These are phyloP conservation scores for Holothuria leucospilota DNA, from an alignment of 53 echinoderm and acorn worm genomes.

Conservation along the genomic window DNA sequence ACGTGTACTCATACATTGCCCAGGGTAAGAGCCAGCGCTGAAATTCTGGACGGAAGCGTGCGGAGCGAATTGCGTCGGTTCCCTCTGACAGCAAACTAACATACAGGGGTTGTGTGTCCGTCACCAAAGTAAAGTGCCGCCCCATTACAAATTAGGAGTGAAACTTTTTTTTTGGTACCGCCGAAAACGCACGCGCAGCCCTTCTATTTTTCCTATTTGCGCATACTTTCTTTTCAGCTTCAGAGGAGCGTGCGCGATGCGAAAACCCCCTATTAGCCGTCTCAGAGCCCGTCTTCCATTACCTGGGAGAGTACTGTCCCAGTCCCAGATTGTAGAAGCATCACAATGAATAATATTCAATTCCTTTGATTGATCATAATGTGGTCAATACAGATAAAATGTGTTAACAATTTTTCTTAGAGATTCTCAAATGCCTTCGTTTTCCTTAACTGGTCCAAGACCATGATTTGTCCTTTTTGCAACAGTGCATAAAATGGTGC, in stretches of 20 bases:
- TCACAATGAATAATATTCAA: constrained; percentile 34
- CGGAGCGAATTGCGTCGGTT: constrained; percentile 16
- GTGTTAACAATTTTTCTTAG: constrained; percentile 39
- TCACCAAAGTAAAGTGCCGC: constrained; percentile 59
- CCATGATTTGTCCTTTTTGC: constrained; percentile 9
- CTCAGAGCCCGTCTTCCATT: constrained; percentile 51
- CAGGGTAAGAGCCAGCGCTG: constrained; percentile 63
- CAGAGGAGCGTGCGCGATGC: constrained; percentile 49
- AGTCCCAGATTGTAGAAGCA: constrained; percentile 58
- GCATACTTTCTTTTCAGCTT: constrained; percentile 57
- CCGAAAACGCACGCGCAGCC: constrained; percentile 47
- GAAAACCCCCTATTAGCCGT: constrained; percentile 22
- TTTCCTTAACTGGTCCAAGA: constrained; percentile 18
- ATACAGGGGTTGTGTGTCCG: constrained; percentile 72
- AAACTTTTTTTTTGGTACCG: constrained; percentile 36
- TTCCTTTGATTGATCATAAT: constrained; percentile 35
- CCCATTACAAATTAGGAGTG: constrained; percentile 47
- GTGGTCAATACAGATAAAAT: constrained; percentile 47
- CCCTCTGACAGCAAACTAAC: constrained; percentile 48
- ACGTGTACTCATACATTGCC: constrained; percentile 64
- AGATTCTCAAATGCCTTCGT: constrained; percentile 50
- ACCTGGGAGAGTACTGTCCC: constrained; percentile 59
- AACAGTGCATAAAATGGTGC: constrained; percentile 50
- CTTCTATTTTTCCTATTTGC: constrained; percentile 63
- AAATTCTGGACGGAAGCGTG: constrained; percentile 62